Evolutionary conservation across 2,113 vertebrate genomes (phyloP), one percentile per base, ranked within the genome.

Genomic region (Ageneiosus marmoratus): DNA sequence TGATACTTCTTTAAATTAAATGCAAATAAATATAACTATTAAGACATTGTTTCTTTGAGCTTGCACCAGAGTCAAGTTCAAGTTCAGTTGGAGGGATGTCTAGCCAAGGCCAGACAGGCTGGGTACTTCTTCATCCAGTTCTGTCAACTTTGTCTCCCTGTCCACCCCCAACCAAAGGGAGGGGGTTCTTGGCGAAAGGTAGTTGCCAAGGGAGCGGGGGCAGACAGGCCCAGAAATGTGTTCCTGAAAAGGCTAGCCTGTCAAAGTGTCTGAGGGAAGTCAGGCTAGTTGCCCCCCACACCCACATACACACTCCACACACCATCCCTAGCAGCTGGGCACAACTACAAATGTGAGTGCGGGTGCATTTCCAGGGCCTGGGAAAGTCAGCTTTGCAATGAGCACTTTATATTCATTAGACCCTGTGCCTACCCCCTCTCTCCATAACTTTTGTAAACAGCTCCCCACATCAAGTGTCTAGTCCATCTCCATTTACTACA

Each of bases 191-290:
- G 87, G 83, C 79, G 91, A 94, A 93, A 93, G 90, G 91, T 93
- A 91, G 97, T 99, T 97, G 97, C 97, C 95, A 98, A 95, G 97
- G 96, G 95, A 96, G 96, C 94, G 82, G 90, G 86, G 88, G 92
- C 95, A 94, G 94, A 92, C 89, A 89, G 90, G 90, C 91, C 89
- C 88, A 94, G 93, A 94, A 95, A 98, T 97, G 96, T 93, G 88
- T 93, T 90, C 87, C 87, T 95, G 95, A 95, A 97, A 96, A 96
- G 94, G 93, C 95, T 94, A 84, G 95, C 94, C 95, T 97, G 97
- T 97, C 97, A 97, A 94, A 94, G 94, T 94, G 95, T 95, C 94
- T 95, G 94, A 94, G 95, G 93, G 94, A 94, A 96, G 94, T 96
- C 94, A 89, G 93, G 90, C 89, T 87, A 93, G 87, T 90, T 92